A percentile compares a stretch with the other conserved stretches of the same genome.
These are phyloP conservation scores for Aporophyla lueneburgensis DNA, from an alignment of 2,888 invertebrate genomes.

Conservation along the genomic window DNA sequence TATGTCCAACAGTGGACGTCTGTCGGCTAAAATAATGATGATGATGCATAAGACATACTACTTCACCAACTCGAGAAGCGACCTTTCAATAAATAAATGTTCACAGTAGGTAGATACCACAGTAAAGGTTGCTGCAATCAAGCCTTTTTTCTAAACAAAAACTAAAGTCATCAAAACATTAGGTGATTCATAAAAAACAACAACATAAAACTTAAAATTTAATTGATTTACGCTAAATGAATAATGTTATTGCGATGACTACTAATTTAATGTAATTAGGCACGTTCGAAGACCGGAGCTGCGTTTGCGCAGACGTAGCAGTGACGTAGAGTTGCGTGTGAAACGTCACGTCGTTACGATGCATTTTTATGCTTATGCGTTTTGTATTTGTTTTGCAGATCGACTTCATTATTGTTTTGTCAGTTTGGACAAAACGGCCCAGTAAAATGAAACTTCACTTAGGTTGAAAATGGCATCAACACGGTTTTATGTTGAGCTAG, in stretches of 20 bases:
- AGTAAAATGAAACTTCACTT: background rate
- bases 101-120: background rate
- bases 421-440: background rate
- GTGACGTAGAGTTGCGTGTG: conserved; percentile 39
- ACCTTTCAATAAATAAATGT: too few relatives aligned
- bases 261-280: conserved; percentile 8
- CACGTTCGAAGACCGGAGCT: conserved; percentile 22
- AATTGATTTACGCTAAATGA: conserved; percentile 3
- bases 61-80: too few relatives aligned
- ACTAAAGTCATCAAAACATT: background rate
- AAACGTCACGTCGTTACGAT: background rate
- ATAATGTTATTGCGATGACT: conserved; percentile 17
- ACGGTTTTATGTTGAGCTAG: too few relatives aligned
- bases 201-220: conserved; percentile 8
- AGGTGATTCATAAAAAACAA: background rate
- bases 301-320: conserved; percentile 20
- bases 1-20: too few relatives aligned
- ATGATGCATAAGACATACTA: too few relatives aligned
- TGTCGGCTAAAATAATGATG: too few relatives aligned
- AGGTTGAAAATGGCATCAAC: too few relatives aligned
- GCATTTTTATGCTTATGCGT: background rate
- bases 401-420: background rate
- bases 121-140: background rate
- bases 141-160: background rate
- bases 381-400: background rate